Evolutionary conservation across 2,888 invertebrate genomes (phyloP).

Genomic region (Pseudoips prasinana): DNA sequence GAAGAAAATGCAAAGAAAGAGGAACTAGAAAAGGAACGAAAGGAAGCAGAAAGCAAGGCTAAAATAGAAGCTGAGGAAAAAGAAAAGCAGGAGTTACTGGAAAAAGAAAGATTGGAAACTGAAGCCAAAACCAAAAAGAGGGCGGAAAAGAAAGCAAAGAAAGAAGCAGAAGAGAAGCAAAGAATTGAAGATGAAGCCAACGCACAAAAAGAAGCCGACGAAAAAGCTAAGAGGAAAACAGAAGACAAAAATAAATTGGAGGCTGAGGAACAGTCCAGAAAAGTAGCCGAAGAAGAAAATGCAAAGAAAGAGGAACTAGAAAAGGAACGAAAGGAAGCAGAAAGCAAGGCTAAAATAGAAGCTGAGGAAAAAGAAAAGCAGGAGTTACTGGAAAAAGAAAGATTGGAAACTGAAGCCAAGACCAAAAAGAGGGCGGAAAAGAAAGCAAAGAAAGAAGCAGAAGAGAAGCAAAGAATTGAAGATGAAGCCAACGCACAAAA

Average conservation of each 20-base stretch:
- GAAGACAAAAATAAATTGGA: neutral
- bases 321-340: neutral
- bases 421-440: conserved; percentile 19
- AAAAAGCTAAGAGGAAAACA: neutral
- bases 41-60: neutral
- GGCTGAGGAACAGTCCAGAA: too few relatives aligned
- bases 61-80: neutral
- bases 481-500: neutral
- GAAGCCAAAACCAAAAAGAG: conserved; percentile 1
- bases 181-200: conserved; percentile 36
- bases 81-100: neutral
- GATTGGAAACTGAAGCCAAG: conserved; percentile 17
- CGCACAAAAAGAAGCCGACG: conserved; percentile 33
- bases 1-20: neutral
- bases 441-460: conserved; percentile 9
- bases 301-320: conserved; percentile 2
- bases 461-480: neutral
- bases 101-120: too few relatives aligned
- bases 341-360: conserved; percentile 4
- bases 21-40: neutral
- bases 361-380: conserved; percentile 9
- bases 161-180: conserved; percentile 26
- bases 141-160: conserved; percentile 10
- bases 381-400: conserved; percentile 9
- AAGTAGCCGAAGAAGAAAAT: neutral